Evolutionary conservation across 2,797 vertebrate genomes (phyloP).

Genomic region (Scarus forsteni): DNA sequence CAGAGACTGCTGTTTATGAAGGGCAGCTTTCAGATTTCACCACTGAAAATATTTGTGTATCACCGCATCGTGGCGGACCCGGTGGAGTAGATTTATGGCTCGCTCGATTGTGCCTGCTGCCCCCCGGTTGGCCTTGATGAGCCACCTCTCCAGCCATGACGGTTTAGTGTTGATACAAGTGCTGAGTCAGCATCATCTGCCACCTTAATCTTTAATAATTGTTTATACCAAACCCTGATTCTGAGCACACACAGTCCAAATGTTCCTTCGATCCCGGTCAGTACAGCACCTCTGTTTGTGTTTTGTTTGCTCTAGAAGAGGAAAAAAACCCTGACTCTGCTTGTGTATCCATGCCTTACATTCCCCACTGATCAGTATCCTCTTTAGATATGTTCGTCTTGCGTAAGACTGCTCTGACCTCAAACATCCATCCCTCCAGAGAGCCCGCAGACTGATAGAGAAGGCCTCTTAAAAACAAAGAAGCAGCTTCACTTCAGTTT

Average conservation of each 20-base stretch:
- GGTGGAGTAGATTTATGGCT: constrained; percentile 1
- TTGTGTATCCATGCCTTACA: constrained; percentile 38
- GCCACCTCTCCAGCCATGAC: constrained; percentile 34
- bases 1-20: constrained; percentile 40
- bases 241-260: constrained; percentile 30
- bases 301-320: constrained; percentile 43
- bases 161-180: constrained; percentile 48
- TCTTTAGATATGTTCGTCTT: constrained; percentile 39
- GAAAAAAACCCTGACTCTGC: constrained; percentile 39
- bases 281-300: constrained; percentile 35
- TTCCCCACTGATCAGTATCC: constrained; percentile 40
- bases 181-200: constrained; percentile 57
- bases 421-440: constrained; percentile 17
- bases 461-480: constrained; percentile 17
- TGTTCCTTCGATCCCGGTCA: constrained; percentile 30
- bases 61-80: constrained; percentile 23
- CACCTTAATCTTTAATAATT: constrained; percentile 51
- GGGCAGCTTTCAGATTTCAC: constrained; percentile 46
- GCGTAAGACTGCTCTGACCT: constrained; percentile 20
- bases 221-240: constrained; percentile 32
- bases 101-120: constrained; percentile 21
- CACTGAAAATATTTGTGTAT: constrained; percentile 4
- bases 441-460: constrained; percentile 1
- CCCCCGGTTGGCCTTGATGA: constrained; percentile 46
- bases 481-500: too few relatives aligned